Percentiles rank a stretch among this genome's conserved stretches.
These are phyloP conservation scores for Tinea semifulvella DNA, from an alignment of 2,888 invertebrate genomes.

Conservation along the genomic window DNA sequence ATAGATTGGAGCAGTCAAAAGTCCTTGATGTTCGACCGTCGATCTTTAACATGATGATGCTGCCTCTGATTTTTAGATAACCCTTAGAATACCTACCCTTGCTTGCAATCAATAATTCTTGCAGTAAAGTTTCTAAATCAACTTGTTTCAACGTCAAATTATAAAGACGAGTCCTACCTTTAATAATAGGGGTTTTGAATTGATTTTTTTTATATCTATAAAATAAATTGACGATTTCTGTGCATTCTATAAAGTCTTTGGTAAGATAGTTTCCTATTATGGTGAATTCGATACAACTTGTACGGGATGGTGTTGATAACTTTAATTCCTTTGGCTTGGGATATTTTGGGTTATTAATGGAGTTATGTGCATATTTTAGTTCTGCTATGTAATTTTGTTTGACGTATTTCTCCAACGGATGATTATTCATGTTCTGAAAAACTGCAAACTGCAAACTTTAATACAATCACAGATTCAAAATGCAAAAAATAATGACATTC, in stretches of 20 bases:
- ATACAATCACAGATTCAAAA: too few species aligned
- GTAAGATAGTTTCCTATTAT: constrained; percentile 43
- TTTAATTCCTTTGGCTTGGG: constrained; percentile 24
- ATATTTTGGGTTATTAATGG: constrained; percentile 36
- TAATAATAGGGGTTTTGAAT: constrained; percentile 40
- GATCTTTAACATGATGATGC: too few species aligned
- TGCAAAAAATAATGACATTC: too few species aligned
- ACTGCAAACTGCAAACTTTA: too few species aligned
- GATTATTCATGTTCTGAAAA: not conserved
- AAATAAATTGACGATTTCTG: constrained; percentile 37
- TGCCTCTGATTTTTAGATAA: too few species aligned
- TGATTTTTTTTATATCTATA: constrained; percentile 38
- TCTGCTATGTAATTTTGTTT: not conserved
- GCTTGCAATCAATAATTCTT: too few species aligned
- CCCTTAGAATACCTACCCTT: too few species aligned
- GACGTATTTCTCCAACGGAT: constrained; percentile 3
- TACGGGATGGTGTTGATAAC: not conserved
- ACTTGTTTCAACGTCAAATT: not conserved
- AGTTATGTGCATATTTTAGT: constrained; percentile 31
- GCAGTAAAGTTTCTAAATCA: not conserved
- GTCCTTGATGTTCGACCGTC: too few species aligned
- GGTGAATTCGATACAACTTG: constrained; percentile 30
- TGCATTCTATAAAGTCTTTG: constrained; percentile 45
- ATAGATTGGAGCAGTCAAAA: too few species aligned
- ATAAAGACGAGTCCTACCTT: constrained; percentile 28